Base-by-base conservation (phyloP, 2,113 vertebrate species). In the Circaetus gallicus region DNA sequence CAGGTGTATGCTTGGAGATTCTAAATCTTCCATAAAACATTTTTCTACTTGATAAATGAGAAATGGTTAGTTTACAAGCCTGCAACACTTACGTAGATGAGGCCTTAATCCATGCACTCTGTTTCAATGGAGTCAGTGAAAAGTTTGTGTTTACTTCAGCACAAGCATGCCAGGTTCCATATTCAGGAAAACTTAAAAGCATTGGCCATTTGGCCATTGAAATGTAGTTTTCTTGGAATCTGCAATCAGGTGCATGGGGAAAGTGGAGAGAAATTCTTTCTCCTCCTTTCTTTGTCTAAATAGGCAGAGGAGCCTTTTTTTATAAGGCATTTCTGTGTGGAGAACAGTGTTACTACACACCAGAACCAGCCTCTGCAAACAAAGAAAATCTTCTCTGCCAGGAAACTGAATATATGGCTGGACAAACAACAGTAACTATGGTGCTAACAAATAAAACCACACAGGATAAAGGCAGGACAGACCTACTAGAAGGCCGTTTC, bases 31-130 rank as follows among this genome's bases (percentile, higher is more conserved):
- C 76, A 29, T 21, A 22, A 65, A 45, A 20, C 9, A 1, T 63
- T 74, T 40, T 76, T 32, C 47, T 42, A 22, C 11, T 38, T 47
- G 34, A 69, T 8, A 77, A 81, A 28, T 6, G 22, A 56, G 45
- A 19, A 90, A 74, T 6, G 18, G 26, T 40, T 0, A 0, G 18
- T 82, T 82, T 47, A 65, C 15, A 58, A 29, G 15, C 4, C 43
- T 56, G 26, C 43, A 50, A 28, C 5, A 5, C 15, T 45, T 25
- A 50, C 0, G 0, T 3, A 59, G n/a, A n/a, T 9, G 19, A 53
- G 16, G 31, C 7, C 13, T 36, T 81, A 52, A 15, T 7, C 62
- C 47, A 26, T 22, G 20, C 14, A 32, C 7, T 55, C 21, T 12
- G 9, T 66, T 55, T 13, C 61, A 67, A 2, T 7, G 12, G 38